Conservation (phyloP, 2,888 invertebrate genomes). For the Marasmarcha lunaedactyla region DNA sequence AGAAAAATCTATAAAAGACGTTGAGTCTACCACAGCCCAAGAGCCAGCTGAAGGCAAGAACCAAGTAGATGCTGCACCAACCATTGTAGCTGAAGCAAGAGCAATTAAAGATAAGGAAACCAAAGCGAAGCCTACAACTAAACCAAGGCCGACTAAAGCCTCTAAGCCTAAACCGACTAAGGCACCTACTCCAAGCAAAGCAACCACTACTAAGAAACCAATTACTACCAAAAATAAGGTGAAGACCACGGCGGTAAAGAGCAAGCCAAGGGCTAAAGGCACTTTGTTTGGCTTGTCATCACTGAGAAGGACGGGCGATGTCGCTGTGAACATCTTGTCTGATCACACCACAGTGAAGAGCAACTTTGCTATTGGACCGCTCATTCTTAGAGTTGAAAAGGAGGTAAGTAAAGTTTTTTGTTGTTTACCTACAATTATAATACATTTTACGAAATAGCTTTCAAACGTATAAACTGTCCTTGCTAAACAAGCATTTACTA, state of each 20-base stretch:
- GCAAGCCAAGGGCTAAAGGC: constrained; percentile 77
- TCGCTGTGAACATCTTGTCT: constrained; percentile 81
- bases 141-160: constrained; percentile 26
- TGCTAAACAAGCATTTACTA: too few species aligned
- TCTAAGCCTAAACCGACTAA: constrained; percentile 37
- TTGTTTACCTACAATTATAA: neutral
- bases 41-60: constrained; percentile 24
- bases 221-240: constrained; percentile 40
- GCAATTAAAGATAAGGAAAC: constrained; percentile 39
- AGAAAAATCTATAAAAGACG: neutral
- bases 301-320: constrained; percentile 82
- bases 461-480: too few species aligned
- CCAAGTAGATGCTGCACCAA: neutral
- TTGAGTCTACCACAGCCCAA: constrained; percentile 20
- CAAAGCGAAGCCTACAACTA: constrained; percentile 41
- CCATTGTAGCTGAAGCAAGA: constrained; percentile 27
- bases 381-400: constrained; percentile 83
- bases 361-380: constrained; percentile 83
- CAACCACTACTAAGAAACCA: constrained; percentile 41
- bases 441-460: constrained; percentile 4
- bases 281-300: constrained; percentile 85
- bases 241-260: constrained; percentile 48
- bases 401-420: constrained; percentile 57
- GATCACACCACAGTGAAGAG: constrained; percentile 86
- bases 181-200: constrained; percentile 23